A percentile compares a stretch with the other conserved stretches of the same genome.
These are phyloP conservation scores for Spodoptera exigua DNA, from an alignment of 2,888 invertebrate genomes.

Conservation along the genomic window DNA sequence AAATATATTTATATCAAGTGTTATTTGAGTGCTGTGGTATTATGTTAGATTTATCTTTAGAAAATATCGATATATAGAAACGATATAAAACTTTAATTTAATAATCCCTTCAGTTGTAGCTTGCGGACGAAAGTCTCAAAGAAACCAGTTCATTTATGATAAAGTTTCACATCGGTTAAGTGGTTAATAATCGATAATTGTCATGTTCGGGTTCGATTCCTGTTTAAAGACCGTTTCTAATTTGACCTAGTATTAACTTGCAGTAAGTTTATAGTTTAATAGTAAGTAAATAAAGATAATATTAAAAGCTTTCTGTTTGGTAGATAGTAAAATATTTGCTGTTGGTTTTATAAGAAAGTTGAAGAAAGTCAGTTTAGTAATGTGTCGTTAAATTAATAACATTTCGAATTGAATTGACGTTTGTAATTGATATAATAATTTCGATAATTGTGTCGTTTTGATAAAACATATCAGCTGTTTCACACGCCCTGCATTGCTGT, in stretches of 20 bases:
- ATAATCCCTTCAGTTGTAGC: constrained; percentile 17
- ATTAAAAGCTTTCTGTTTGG: constrained; percentile 33
- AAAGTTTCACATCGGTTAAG: constrained; percentile 73
- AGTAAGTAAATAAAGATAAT: constrained; percentile 46
- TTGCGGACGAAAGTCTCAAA: constrained; percentile 50
- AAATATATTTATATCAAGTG: too few species aligned
- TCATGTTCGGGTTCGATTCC: constrained; percentile 75
- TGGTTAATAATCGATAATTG: constrained; percentile 81
- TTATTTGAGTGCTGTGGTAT: too few species aligned
- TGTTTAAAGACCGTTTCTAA: constrained; percentile 75
- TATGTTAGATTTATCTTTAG: too few species aligned
- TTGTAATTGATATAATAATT: not conserved
- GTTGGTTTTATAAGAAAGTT: constrained; percentile 6
- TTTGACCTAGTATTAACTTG: constrained; percentile 75
- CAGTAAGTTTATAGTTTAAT: constrained; percentile 36
- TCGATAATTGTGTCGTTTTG: not conserved
- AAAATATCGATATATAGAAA: not conserved
- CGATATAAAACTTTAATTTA: constrained; percentile 17
- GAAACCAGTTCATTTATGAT: constrained; percentile 63
- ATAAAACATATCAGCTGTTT: constrained; percentile 16
- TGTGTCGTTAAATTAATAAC: not conserved
- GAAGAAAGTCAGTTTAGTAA: not conserved
- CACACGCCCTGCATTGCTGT: constrained; percentile 8
- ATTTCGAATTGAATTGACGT: constrained; percentile 2
- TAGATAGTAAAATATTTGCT: constrained; percentile 5